These are phyloP conservation scores for Acropternis orthonyx DNA, from an alignment of 2,797 vertebrate genomes.

Conservation along the genomic window DNA sequence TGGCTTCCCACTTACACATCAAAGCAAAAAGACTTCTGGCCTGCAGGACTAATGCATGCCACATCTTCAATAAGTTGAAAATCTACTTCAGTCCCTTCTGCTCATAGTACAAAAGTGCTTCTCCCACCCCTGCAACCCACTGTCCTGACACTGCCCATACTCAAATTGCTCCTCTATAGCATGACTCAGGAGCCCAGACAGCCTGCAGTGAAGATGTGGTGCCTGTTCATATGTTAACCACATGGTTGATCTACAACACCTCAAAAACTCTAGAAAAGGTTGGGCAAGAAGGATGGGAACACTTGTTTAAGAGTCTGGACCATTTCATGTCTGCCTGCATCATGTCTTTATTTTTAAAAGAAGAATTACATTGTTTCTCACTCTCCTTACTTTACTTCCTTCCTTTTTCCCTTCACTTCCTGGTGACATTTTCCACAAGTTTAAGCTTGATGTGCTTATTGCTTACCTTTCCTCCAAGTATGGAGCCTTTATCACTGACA, in stretches of 20 bases:
- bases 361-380: not conserved
- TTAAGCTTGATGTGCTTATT: not conserved
- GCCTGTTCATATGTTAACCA: not conserved
- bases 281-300: not conserved
- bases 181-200: not conserved
- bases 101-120: fast-evolving
- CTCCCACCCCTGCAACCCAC: not conserved
- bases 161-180: not conserved
- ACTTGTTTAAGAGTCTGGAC: not conserved
- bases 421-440: not conserved
- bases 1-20: not conserved
- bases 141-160: fast-evolving
- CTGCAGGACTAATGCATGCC: not conserved
- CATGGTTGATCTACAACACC: not conserved
- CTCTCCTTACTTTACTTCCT: not conserved
- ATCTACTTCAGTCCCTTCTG: not conserved
- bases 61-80: not conserved
- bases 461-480: not conserved
- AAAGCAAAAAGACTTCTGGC: not conserved
- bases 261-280: not conserved
- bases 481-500: not conserved
- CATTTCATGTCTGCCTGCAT: not conserved
- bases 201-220: not conserved
- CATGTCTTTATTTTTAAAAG: not conserved
- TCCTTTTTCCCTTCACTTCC: not conserved